These are phyloP conservation scores for Metopia argyrocephala DNA, from an alignment of 2,888 invertebrate species.

Conservation along the genomic window DNA sequence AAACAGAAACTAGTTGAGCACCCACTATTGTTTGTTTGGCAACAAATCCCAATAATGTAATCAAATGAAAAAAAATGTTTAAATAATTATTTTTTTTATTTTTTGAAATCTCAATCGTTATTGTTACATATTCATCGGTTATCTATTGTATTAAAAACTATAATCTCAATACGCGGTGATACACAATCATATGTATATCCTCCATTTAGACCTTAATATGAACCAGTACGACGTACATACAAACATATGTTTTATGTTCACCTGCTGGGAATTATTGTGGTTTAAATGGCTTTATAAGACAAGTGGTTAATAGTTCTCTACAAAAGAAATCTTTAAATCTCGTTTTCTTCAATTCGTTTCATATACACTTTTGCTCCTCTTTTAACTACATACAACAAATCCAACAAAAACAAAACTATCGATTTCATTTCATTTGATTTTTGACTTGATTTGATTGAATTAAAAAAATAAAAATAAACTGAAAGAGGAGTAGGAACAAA, in stretches of 20 bases:
- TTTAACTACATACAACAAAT: too few species aligned
- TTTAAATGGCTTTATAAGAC: slow-evolving; percentile 13
- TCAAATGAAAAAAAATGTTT: neutral
- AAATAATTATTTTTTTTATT: too few species aligned
- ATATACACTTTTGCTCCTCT: neutral
- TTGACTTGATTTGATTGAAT: slow-evolving; percentile 24
- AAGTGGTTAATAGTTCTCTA: slow-evolving; percentile 9
- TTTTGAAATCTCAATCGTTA: too few species aligned
- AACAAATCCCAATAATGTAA: neutral
- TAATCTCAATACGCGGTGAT: too few species aligned
- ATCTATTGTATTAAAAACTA: too few species aligned
- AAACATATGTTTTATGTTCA: slow-evolving; percentile 10
- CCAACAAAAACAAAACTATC: too few species aligned
- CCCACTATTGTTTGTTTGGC: too few species aligned
- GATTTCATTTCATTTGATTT: slow-evolving; percentile 54
- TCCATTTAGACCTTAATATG: too few species aligned
- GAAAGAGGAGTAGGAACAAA: neutral
- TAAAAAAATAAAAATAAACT: slow-evolving; percentile 7
- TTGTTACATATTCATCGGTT: too few species aligned
- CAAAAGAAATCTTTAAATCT: neutral
- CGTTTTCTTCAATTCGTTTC: neutral
- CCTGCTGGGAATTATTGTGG: slow-evolving; percentile 60
- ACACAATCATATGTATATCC: too few species aligned
- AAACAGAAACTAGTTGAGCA: neutral
- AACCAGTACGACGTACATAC: too few species aligned